Conservation (phyloP, 2,113 vertebrate genomes). For the Puntigrus tetrazona region DNA sequence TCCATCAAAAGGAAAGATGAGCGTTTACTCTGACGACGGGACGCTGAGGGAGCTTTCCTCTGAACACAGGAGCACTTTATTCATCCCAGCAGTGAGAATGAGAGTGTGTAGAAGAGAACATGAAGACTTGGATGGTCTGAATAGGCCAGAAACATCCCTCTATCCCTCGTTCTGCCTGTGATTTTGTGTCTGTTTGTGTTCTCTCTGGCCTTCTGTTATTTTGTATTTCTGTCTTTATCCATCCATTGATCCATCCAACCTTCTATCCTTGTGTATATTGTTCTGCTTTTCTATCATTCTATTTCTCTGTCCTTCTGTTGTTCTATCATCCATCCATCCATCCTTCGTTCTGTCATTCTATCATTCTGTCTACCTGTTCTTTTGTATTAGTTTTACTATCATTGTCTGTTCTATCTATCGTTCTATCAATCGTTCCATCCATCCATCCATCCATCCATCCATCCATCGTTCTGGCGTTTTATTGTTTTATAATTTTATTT, state of each 20-base stretch:
- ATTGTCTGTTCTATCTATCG: not conserved
- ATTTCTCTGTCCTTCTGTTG: too few species aligned
- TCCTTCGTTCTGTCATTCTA: not conserved
- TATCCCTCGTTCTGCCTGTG: not conserved
- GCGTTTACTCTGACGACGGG: not conserved
- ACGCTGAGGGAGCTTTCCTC: not conserved
- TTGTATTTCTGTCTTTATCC: too few species aligned
- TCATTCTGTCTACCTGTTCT: not conserved
- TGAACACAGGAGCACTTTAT: not conserved
- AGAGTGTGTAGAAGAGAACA: not conserved
- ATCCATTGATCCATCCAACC: too few species aligned
- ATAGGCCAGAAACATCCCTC: not conserved
- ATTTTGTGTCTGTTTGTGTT: too few species aligned
- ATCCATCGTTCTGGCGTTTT: not conserved
- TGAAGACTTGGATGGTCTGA: not conserved
- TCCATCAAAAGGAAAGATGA: conserved; percentile 25
- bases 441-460: not conserved
- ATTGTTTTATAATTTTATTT: too few species aligned
- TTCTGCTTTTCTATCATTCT: too few species aligned
- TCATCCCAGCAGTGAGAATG: not conserved
- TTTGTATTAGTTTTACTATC: too few species aligned
- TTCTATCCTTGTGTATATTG: too few species aligned
- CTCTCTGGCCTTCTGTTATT: too few species aligned
- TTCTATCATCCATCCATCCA: not conserved
- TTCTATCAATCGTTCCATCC: not conserved